phyloP scores from a whole-genome alignment of 2,797 vertebrate genomes.

The Avahi laniger region DNA sequence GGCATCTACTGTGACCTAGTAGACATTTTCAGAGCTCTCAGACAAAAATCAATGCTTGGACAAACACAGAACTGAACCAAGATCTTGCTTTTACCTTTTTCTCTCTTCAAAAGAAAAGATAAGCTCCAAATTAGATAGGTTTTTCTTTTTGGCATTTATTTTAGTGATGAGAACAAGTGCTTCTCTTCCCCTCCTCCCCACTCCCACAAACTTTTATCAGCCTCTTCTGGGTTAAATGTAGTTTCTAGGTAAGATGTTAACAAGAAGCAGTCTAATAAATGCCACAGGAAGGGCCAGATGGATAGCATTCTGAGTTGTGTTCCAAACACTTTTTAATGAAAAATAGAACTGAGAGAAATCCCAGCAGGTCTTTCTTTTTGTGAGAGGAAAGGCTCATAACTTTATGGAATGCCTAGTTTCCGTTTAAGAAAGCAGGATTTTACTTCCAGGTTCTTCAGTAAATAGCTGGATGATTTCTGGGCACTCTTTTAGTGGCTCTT shows the following conservation, averaged over 20 bases:
- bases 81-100: constrained; percentile 9
- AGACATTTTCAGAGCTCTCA: constrained; percentile 20
- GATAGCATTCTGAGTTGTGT: not conserved
- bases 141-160: constrained; percentile 49
- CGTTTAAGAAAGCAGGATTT: constrained; percentile 11
- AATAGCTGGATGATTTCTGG: not conserved
- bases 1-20: not conserved
- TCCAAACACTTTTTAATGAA: constrained; percentile 35
- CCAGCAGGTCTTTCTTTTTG: not conserved
- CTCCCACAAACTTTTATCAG: not conserved
- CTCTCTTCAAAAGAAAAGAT: constrained; percentile 7
- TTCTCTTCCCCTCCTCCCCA: not conserved
- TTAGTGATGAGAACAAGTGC: constrained; percentile 12
- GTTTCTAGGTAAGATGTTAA: constrained; percentile 4
- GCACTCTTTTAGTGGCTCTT: not conserved
- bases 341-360: constrained; percentile 25
- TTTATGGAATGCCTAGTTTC: not conserved
- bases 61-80: not conserved
- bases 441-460: not conserved
- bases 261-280: not conserved
- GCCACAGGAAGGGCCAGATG: not conserved
- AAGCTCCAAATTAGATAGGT: not conserved
- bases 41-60: constrained; percentile 29
- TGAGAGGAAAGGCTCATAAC: not conserved
- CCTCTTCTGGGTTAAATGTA: not conserved